Evolutionary conservation across 2,113 vertebrate genomes (phyloP).

Genomic region (Copsychus sechellarum): DNA sequence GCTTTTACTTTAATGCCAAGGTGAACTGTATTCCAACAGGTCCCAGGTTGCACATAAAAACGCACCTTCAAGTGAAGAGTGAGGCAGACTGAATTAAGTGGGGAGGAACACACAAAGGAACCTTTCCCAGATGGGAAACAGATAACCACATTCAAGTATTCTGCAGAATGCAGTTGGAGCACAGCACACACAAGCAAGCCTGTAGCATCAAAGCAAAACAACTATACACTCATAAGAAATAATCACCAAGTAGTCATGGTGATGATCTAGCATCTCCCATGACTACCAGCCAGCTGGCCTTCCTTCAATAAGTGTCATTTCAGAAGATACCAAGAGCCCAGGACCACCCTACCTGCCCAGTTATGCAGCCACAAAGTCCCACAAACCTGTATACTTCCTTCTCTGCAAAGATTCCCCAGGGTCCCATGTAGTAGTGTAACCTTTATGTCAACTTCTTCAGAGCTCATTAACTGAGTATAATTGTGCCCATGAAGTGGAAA

Average conservation of each 20-base stretch:
- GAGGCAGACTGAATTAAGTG: neutral
- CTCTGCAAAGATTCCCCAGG: neutral
- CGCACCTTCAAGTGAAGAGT: neutral
- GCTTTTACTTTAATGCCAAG: neutral
- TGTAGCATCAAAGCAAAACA: neutral
- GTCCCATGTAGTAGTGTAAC: neutral
- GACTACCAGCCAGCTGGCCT: neutral
- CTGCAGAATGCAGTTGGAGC: neutral
- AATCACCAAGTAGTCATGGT: neutral
- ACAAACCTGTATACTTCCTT: neutral
- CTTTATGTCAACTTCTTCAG: neutral
- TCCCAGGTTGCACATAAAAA: neutral
- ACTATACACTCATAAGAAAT: neutral
- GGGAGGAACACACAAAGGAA: neutral
- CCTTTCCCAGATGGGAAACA: neutral
- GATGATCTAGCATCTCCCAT: neutral
- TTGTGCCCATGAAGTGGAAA: neutral
- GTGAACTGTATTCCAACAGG: neutral
- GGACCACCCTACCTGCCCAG: neutral
- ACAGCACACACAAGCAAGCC: neutral
- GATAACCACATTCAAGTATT: neutral
- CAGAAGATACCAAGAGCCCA: neutral
- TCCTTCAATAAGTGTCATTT: neutral
- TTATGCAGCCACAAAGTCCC: neutral
- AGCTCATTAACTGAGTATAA: neutral